These are phyloP conservation scores for Belonocnema kinseyi DNA, from an alignment of 1,140 invertebrate species.

Conservation along the genomic window DNA sequence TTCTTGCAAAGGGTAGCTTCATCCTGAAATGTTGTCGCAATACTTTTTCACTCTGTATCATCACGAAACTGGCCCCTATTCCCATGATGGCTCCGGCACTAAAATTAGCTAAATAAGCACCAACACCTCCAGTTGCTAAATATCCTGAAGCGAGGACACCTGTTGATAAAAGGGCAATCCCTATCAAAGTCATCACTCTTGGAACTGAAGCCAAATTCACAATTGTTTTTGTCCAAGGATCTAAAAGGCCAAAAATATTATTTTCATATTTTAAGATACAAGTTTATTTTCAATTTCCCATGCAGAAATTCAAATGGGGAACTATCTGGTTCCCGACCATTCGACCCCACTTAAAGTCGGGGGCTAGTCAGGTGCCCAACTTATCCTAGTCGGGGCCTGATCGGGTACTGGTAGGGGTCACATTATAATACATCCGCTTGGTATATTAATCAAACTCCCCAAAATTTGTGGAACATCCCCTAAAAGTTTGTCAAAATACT, in stretches of 20 bases:
- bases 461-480: too few species aligned
- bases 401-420: too few species aligned
- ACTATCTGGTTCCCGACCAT: too few species aligned
- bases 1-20: constrained; percentile 54
- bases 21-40: constrained; percentile 61
- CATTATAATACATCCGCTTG: too few species aligned
- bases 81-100: constrained; percentile 71
- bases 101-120: constrained; percentile 63
- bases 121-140: constrained; percentile 64
- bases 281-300: too few species aligned
- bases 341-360: too few species aligned
- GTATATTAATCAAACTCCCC: too few species aligned
- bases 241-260: constrained; percentile 50
- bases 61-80: constrained; percentile 65
- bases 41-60: constrained; percentile 60
- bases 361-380: too few species aligned
- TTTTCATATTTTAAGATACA: not conserved
- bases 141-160: constrained; percentile 67
- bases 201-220: constrained; percentile 76
- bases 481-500: too few species aligned
- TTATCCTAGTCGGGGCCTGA: too few species aligned
- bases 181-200: constrained; percentile 71
- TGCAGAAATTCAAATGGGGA: too few species aligned
- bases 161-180: constrained; percentile 60
- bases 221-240: constrained; percentile 77